phyloP scores from a whole-genome alignment of 2,888 invertebrate genomes.

The Odontocerum albicorne region DNA sequence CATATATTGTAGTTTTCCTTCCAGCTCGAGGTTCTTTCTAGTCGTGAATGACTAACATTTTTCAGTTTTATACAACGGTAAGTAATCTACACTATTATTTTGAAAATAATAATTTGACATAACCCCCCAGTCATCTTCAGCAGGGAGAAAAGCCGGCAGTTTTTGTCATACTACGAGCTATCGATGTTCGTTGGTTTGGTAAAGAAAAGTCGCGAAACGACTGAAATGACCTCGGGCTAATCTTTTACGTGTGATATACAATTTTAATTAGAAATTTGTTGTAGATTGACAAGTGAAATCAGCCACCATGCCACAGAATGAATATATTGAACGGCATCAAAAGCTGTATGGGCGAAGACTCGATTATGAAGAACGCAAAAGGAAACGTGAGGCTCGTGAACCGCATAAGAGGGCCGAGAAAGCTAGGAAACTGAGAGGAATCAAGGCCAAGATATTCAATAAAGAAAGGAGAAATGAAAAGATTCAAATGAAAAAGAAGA shows the following conservation, averaged over 20 bases:
- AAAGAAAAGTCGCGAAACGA: constrained; percentile 10
- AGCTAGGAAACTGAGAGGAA: constrained; percentile 89
- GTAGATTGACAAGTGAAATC: constrained; percentile 41
- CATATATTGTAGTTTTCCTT: no score
- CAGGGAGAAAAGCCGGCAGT: constrained; percentile 10
- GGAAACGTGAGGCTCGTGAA: constrained; percentile 93
- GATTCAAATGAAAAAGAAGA: constrained; percentile 98
- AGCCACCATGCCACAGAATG: constrained; percentile 95
- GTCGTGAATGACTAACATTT: constrained; percentile 3
- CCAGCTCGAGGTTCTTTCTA: constrained; percentile 25
- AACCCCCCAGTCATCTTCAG: constrained; percentile 10
- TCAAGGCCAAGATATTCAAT: constrained; percentile 97
- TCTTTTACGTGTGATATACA: not conserved
- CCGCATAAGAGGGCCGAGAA: constrained; percentile 90
- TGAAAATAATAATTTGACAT: not conserved
- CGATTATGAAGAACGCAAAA: constrained; percentile 95
- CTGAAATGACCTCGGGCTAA: constrained; percentile 29
- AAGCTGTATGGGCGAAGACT: constrained; percentile 95
- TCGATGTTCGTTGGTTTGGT: constrained; percentile 6
- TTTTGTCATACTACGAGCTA: constrained; percentile 7
- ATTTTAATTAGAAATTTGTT: constrained; percentile 3
- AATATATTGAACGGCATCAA: constrained; percentile 97
- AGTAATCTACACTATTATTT: constrained; percentile 4
- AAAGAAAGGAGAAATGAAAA: constrained; percentile 97
- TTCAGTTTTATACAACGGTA: constrained; percentile 10